Evolutionary conservation across 1,140 invertebrate genomes (phyloP), one percentile per base, ranked within the genome.

Genomic region (Eulimnadia texana): DNA sequence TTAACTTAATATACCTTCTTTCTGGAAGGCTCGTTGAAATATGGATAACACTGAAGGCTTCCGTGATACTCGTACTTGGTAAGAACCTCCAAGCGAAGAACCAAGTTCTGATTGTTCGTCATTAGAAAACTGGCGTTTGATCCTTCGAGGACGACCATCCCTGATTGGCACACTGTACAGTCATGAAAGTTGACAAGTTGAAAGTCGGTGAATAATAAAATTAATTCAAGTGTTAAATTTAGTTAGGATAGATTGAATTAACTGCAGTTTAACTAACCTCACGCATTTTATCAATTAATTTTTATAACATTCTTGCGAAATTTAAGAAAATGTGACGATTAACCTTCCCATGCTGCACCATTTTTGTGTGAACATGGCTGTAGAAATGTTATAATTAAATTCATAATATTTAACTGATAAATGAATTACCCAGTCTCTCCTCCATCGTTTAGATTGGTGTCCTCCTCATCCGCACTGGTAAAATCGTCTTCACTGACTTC

Each of bases 361-460:
- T 22, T n/a, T n/a, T n/a, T n/a, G n/a, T n/a, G n/a, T n/a, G n/a
- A n/a, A n/a, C n/a, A n/a, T n/a, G n/a, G n/a, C n/a, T n/a, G n/a
- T n/a, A n/a, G n/a, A n/a, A n/a, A n/a, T n/a, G n/a, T n/a, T n/a
- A n/a, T n/a, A n/a, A n/a, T n/a, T n/a, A 25, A 3, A 62, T n/a
- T 28, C 0, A 52, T 23, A 22, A 16, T 33, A 51, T 16, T 50
- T 16, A 13, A 28, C 50, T 9, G 51, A 60, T 66, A 54, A 60
- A 63, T 23, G 57, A 55, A 23, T 58, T 58, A 64, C 68, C 62
- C 50, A 11, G 25, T 11, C 27, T 55, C 33, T 54, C 59, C 49
- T 10, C 63, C 63, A 27, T 67, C 68, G 25, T 67, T 66, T 42
- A 66, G 66, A 29, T 65, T 56, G 3, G 66, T 68, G 19, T 65